Evolutionary conservation across 2,797 vertebrate genomes (phyloP).

Genomic region (Columba guinea): DNA sequence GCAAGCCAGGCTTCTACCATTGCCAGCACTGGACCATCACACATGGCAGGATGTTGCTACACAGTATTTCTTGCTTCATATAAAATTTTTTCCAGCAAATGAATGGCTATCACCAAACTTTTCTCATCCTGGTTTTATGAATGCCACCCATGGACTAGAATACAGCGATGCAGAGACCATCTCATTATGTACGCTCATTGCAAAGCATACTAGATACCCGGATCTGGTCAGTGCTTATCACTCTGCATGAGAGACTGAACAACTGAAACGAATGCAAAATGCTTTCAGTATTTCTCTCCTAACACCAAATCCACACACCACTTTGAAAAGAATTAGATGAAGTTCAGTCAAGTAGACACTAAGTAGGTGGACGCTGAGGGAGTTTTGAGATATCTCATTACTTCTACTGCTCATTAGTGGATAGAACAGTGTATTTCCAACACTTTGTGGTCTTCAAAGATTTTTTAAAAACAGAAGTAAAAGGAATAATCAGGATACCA

Average conservation of each 20-base stretch:
- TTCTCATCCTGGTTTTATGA: background rate
- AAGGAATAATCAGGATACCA: background rate
- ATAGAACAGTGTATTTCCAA: background rate
- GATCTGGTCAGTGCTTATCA: background rate
- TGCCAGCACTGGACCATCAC: background rate
- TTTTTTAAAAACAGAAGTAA: background rate
- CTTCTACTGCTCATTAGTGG: slow-evolving; percentile 5
- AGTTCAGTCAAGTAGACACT: background rate
- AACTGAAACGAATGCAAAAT: background rate
- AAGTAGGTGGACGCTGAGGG: background rate
- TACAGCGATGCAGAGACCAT: background rate
- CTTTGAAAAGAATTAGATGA: slow-evolving; percentile 5
- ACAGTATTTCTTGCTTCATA: background rate
- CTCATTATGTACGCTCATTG: background rate
- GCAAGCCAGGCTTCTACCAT: background rate
- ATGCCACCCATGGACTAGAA: background rate
- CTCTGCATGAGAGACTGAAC: background rate
- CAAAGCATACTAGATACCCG: background rate
- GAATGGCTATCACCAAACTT: background rate
- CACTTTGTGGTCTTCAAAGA: background rate
- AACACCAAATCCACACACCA: background rate
- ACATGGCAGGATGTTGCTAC: background rate
- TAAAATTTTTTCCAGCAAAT: background rate
- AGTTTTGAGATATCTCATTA: background rate
- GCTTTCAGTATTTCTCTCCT: background rate